Base-by-base conservation (phyloP, 2,113 vertebrate species). In the Circaetus gallicus region DNA sequence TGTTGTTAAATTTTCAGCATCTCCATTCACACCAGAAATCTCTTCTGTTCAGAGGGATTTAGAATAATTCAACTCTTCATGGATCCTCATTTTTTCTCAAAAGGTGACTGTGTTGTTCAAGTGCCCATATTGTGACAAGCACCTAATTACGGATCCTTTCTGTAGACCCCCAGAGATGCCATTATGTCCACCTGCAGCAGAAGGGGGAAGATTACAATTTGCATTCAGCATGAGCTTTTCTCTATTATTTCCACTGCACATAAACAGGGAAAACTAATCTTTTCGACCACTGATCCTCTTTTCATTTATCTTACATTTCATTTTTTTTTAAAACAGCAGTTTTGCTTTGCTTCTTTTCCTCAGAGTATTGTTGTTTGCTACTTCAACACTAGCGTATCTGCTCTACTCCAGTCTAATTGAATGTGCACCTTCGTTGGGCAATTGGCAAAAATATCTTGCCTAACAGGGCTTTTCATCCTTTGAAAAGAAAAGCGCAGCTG, bases 181-280 rank as follows among this genome's bases (percentile, higher is more conserved):
- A 94, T 96, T 95, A 53, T 59, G 89, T 71, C 89, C 79, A 55
- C 7, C 85, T 47, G 73, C 88, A 72, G 24, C 3, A 73, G 56
- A 52, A 61, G 49, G 10, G 63, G n/a, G 63, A 67, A 82, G 90
- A 80, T 73, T 34, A 47, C 66, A 13, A 96, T 96, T 90, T 96
- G 82, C 85, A 72, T 97, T 86, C 93, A 90, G 70, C 62, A 5
- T 16, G 91, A 88, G 74, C 53, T 81, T 90, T 88, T 50, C 82
- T 74, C 71, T 53, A 3, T 92, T 95, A 49, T 95, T 95, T 81
- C 82, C 71, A 61, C 42, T 42, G 17, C 38, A 52, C 86, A 11
- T 32, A 87, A 93, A 77, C 65, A 66, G 92, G 79, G 79, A 20
- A 95, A 95, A 95, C 90, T 88, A 95, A 94, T 82, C n/a, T 22